Conservation (phyloP, 2,888 invertebrate genomes). For the Laothoe populi region DNA sequence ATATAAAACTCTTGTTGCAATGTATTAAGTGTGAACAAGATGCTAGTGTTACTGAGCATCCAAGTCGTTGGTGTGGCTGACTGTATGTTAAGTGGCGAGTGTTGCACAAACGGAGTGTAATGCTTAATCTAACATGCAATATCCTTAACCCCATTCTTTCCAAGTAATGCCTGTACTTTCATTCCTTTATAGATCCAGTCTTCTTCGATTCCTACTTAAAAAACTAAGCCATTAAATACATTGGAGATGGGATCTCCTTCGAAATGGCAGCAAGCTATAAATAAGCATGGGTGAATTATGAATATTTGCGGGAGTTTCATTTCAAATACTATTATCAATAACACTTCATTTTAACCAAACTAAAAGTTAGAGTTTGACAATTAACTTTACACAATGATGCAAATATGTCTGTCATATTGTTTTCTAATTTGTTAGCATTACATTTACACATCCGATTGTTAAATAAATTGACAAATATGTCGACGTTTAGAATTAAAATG, state of each 20-base stretch:
- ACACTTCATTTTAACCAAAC: background rate
- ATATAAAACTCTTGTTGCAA: conserved; percentile 15
- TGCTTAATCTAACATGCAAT: conserved; percentile 47
- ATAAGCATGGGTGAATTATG: background rate
- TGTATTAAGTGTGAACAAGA: background rate
- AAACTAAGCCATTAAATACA: conserved; percentile 37
- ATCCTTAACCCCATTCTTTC: conserved; percentile 42
- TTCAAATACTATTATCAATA: too few relatives aligned
- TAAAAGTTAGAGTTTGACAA: background rate
- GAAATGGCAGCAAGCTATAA: background rate
- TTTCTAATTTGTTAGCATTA: background rate
- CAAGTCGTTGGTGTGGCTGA: background rate
- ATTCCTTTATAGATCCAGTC: conserved; percentile 59
- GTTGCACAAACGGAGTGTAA: conserved; percentile 25
- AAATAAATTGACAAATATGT: background rate
- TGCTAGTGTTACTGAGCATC: background rate
- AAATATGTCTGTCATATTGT: conserved; percentile 11
- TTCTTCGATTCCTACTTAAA: conserved; percentile 62
- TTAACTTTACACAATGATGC: background rate
- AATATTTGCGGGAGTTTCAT: background rate
- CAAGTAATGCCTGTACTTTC: conserved; percentile 43
- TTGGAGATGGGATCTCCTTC: conserved; percentile 14
- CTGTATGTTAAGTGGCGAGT: conserved; percentile 14
- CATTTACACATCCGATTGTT: background rate
- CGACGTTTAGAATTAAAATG: background rate